These are phyloP conservation scores for Acridotheres tristis DNA, from an alignment of 2,797 vertebrate genomes.

Conservation along the genomic window DNA sequence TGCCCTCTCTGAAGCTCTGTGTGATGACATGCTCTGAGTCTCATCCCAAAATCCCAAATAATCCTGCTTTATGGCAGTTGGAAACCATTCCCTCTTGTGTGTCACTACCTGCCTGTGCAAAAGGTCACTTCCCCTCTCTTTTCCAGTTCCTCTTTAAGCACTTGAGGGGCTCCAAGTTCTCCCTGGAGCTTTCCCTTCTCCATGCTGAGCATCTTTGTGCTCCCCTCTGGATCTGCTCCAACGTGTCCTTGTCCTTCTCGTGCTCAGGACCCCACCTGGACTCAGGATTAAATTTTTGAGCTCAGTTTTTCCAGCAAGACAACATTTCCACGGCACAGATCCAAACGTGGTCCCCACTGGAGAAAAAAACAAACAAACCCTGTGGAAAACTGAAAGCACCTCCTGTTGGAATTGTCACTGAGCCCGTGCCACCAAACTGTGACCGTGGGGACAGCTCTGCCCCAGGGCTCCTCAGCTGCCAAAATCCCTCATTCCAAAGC, in stretches of 20 bases:
- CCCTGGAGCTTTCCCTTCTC: background rate
- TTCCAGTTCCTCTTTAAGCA: rapidly evolving
- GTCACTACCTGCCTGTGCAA: background rate
- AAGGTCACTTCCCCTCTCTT: background rate
- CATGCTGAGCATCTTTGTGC: background rate
- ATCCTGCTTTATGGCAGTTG: background rate
- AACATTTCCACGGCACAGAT: background rate
- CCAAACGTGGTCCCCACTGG: rapidly evolving
- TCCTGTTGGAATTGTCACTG: background rate
- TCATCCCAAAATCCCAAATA: background rate
- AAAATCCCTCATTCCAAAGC: background rate
- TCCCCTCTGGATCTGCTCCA: background rate
- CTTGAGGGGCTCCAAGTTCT: background rate
- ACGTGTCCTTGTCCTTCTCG: background rate
- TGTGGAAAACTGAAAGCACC: background rate
- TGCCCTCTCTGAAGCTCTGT: background rate
- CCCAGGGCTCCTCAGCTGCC: background rate
- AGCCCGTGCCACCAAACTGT: rapidly evolving
- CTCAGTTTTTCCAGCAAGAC: background rate
- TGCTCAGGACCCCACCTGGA: background rate
- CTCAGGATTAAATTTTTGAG: background rate
- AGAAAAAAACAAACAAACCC: too few relatives aligned
- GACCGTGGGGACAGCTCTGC: background rate
- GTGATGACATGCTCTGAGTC: background rate
- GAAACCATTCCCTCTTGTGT: background rate